A percentile compares a stretch with the other conserved stretches of the same genome.
Evolutionary conservation across 2,113 vertebrate species (phyloP).

Genomic region (Lontra canadensis): DNA sequence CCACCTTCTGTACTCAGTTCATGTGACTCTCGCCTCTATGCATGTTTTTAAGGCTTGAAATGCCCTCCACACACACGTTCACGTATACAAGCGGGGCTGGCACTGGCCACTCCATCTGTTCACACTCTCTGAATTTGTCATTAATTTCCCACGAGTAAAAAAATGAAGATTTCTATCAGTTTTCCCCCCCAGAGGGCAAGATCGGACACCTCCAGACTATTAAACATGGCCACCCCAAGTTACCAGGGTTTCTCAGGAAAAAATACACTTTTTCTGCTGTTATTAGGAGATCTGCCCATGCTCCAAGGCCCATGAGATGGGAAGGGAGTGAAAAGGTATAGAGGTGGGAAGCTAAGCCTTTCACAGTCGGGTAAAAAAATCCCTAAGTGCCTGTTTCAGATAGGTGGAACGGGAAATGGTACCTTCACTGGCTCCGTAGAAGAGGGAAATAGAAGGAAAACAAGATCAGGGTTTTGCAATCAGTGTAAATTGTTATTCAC

Average conservation of each 20-base stretch:
- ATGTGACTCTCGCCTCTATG: not conserved
- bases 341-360: not conserved
- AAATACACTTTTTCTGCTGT: not conserved
- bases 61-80: not conserved
- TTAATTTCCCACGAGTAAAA: not conserved
- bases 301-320: not conserved
- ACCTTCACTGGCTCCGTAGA: slow-evolving; percentile 25
- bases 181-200: not conserved
- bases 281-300: not conserved
- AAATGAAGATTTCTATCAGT: not conserved
- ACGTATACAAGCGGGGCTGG: too few species aligned
- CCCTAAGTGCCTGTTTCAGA: not conserved
- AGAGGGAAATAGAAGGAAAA: slow-evolving; percentile 45
- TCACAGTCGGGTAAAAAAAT: not conserved
- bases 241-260: not conserved
- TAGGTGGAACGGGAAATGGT: not conserved
- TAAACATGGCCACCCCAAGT: not conserved
- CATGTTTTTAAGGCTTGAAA: not conserved
- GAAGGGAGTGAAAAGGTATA: not conserved
- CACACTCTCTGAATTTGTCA: not conserved
- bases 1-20: not conserved
- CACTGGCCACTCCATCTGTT: not conserved
- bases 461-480: slow-evolving; percentile 71
- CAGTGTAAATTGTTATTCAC: slow-evolving; percentile 68
- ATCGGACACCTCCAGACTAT: not conserved